Evolutionary conservation across 2,888 invertebrate species (phyloP).

Genomic region (Pseudanteris insignis): DNA sequence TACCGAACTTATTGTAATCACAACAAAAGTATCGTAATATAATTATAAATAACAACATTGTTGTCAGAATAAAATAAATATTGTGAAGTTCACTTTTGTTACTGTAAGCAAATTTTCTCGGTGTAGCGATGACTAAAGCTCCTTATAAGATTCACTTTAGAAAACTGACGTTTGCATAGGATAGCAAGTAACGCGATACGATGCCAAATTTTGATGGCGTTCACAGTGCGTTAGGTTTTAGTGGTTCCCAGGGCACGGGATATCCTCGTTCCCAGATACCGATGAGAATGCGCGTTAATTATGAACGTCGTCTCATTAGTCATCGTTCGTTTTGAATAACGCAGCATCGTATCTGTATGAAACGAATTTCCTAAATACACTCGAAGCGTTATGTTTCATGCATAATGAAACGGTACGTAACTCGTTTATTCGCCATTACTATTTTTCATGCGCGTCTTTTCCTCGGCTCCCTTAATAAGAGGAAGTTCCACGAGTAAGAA

Average conservation of each 20-base stretch:
- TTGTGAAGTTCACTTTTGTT: too few species aligned
- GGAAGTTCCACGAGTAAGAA: constrained; percentile 41
- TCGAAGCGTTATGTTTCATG: constrained; percentile 21
- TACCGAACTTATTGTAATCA: too few species aligned
- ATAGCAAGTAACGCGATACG: too few species aligned
- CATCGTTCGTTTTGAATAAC: constrained; percentile 36
- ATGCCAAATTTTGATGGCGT: constrained; percentile 21
- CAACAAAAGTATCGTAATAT: too few species aligned
- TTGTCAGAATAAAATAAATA: too few species aligned
- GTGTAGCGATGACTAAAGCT: constrained; percentile 18
- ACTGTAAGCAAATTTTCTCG: too few species aligned
- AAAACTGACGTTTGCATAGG: too few species aligned
- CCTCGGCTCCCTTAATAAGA: constrained; percentile 38
- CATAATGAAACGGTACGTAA: constrained; percentile 18
- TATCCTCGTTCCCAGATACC: constrained; percentile 58
- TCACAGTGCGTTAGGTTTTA: constrained; percentile 47
- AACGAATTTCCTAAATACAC: constrained; percentile 34
- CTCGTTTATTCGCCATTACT: constrained; percentile 30
- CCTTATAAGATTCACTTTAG: too few species aligned
- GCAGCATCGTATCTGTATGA: constrained; percentile 19
- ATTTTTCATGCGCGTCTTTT: constrained; percentile 31
- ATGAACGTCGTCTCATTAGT: constrained; percentile 45
- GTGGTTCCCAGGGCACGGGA: constrained; percentile 56
- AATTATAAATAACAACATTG: too few species aligned
- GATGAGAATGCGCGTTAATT: constrained; percentile 48